Conservation (phyloP, 2,113 vertebrate genomes). For the Ciconia maguari region DNA sequence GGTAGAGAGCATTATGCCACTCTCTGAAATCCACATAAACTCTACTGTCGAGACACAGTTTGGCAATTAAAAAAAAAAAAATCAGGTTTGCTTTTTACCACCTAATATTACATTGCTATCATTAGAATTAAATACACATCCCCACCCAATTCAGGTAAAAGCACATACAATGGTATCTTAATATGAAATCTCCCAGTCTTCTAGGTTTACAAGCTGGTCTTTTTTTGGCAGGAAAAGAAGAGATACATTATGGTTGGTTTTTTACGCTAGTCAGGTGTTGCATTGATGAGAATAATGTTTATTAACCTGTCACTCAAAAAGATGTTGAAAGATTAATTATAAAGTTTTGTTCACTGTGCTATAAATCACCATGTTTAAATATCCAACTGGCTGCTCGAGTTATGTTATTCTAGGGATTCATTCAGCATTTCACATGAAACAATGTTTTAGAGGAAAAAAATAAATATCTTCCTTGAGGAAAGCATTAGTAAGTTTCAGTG, state of each 20-base stretch:
- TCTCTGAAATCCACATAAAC: not conserved
- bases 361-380: not conserved
- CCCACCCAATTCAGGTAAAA: not conserved
- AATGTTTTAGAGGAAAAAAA: not conserved
- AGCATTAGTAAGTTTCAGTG: not conserved
- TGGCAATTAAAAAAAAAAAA: not conserved
- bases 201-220: not conserved
- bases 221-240: not conserved
- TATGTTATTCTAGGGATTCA: not conserved
- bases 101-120: not conserved
- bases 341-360: not conserved
- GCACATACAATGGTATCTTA: not conserved
- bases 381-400: rapidly evolving
- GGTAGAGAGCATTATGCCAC: not conserved
- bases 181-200: not conserved
- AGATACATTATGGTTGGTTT: not conserved
- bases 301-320: not conserved
- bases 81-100: not conserved
- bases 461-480: not conserved
- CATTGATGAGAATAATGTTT: not conserved
- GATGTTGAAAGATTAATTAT: not conserved
- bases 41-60: not conserved
- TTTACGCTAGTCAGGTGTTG: not conserved
- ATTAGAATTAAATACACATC: not conserved
- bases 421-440: not conserved